Base-by-base conservation (phyloP, 2,888 invertebrate genomes). In the Eustalomyia histrio region DNA sequence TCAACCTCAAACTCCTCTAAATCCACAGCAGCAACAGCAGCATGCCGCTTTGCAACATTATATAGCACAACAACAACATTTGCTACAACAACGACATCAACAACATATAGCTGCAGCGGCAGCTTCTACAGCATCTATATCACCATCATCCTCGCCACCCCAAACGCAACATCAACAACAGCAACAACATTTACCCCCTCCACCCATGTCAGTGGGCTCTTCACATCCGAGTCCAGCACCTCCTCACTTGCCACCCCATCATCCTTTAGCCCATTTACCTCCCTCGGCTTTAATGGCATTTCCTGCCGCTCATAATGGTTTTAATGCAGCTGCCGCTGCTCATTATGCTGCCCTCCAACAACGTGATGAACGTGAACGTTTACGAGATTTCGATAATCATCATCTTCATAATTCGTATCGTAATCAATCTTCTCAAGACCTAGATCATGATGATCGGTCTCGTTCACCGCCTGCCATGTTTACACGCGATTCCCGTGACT, bases 371-470 rank as follows among this genome's bases (percentile, higher is more conserved):
- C 83, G 79, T 10, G 87, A 88, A 17, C 86, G 85, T 43, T 24
- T 82, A 43, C 72, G 82, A 0, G 82, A 83, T 43, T 55, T 84
- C 50, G 83, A 84, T 64, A 71, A 71, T 55, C 78, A 79, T 73
- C 72, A 79, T 57, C 24, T 7, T 47, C 43, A 47, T 21, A n/a
- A 55, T 12, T 29, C 67, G 14, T 81, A 78, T 58, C 74, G 81
- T 10, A 79, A 83, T 80, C 58, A 85, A 80, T 16, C 83, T 50
- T 17, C 85, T 16, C 79, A 84, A 57, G 85, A 86, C 67, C 84
- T 85, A 35, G 86, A 86, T 50, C 87, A 89, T 21, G 88, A 90
- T 72, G 90, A 90, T 3, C 87, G 90, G 21, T 90, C 91, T n/a
- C 90, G 90, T 43, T 90, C 90, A n/a, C 91, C 91, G 5, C 85